Base-by-base conservation (phyloP, 1,140 invertebrate genomes). In the Rhizoglyphus robini region DNA sequence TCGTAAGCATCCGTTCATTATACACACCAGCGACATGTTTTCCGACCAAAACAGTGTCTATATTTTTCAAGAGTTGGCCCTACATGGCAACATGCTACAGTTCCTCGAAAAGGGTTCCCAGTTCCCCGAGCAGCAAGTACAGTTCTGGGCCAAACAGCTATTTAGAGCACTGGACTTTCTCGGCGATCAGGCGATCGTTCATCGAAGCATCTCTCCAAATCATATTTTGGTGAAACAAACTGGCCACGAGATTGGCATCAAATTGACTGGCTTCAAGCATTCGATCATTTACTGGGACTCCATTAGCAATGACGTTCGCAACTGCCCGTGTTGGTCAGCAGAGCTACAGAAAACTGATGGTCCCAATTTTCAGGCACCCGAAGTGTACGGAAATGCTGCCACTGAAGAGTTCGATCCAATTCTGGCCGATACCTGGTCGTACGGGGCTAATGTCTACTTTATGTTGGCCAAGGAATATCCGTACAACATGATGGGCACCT, bases 361-460 rank as follows among this genome's bases (percentile, higher is more conserved):
- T 3, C 47, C 63, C 8, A 49, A 47, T 20, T 64, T 49, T 57
- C 63, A 64, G 47, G 27, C 63, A 27, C 63, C 63, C 2, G 63
- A 64, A 64, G 63, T 64, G 20, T 64, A 64, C 29, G 63, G 63
- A 47, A 38, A 64, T 57, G 1, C 2, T 25, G 31, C 8, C 18
- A 63, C 20, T 5, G 63, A 64, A 57, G 23, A 49, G 20, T 64
- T 49, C 20, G 63, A 64, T 64, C 63, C 63, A 27, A 64, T 64
- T 18, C n/a, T 64, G 5, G 63, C 63, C 20, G 63, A 64, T 18
- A 27, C 51, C 2, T 64, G 63, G 63, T 64, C 63, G 20, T 49
- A 4, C 20, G 63, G 63, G 13, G 51, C 63, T 15, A 51, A 18
- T 18, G 15, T 51, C 2, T 64, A n/a, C 29, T 64, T 27, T 38